Percentiles rank a stretch among this genome's conserved stretches.
Conservation (phyloP, 2,888 invertebrate species). For the Chaetogeoica ovagalla region DNA sequence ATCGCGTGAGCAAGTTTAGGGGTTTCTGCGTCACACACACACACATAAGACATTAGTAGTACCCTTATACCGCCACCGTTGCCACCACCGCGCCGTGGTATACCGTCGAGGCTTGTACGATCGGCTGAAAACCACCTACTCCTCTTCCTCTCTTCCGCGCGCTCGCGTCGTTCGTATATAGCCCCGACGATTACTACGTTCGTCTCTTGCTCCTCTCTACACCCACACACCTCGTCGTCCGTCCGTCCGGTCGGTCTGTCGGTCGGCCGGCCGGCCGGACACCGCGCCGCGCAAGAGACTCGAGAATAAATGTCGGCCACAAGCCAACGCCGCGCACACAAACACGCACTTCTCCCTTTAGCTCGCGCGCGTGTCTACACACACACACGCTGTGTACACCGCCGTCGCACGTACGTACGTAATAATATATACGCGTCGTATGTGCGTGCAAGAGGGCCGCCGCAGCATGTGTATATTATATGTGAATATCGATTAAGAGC, state of each 20-base stretch:
- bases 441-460: not conserved
- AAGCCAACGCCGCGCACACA: conserved; percentile 36
- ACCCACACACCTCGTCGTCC: too few relatives aligned
- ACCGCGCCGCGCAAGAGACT: conserved; percentile 2
- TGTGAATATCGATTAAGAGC: conserved; percentile 41
- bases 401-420: not conserved
- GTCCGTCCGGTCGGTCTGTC: too few relatives aligned
- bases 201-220: too few relatives aligned
- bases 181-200: not conserved
- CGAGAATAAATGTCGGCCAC: conserved; percentile 52
- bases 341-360: conserved; percentile 28
- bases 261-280: too few relatives aligned
- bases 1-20: conserved; percentile 52
- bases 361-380: not conserved
- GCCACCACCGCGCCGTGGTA: not conserved
- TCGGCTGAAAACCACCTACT: conserved; percentile 2
- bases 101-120: not conserved
- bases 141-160: conserved; percentile 1
- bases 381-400: not conserved
- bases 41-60: conserved; percentile 51
- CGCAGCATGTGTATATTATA: too few relatives aligned
- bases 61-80: not conserved
- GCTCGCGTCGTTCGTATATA: not conserved
- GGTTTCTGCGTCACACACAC: conserved; percentile 46
- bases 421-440: too few relatives aligned